These are phyloP conservation scores for Tineola bisselliella DNA, from an alignment of 2,888 invertebrate genomes.

Conservation along the genomic window DNA sequence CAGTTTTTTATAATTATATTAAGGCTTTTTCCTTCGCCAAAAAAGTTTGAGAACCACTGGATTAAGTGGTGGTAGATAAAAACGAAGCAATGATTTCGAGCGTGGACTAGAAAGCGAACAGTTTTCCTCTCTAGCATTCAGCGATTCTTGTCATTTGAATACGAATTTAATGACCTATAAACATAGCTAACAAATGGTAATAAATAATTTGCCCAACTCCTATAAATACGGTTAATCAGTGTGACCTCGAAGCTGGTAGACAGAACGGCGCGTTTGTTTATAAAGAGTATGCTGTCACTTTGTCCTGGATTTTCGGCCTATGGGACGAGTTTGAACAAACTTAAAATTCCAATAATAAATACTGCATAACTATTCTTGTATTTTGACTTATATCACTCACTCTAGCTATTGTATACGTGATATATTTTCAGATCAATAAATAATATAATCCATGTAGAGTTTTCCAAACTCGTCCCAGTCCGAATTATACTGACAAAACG, in stretches of 20 bases:
- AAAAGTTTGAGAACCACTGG: too few species aligned
- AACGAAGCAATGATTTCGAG: not conserved
- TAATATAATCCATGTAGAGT: too few species aligned
- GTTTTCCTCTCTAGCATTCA: not conserved
- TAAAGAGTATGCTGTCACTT: not conserved
- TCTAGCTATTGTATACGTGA: too few species aligned
- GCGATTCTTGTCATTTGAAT: constrained; percentile 3
- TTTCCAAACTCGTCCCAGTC: not conserved
- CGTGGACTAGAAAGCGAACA: not conserved
- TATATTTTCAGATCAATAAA: too few species aligned
- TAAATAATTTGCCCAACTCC: constrained; percentile 20
- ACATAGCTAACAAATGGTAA: constrained; percentile 18
- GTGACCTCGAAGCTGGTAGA: constrained; percentile 14
- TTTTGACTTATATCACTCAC: too few species aligned
- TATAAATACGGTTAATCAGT: constrained; percentile 17
- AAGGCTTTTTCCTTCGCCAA: too few species aligned
- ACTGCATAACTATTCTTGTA: too few species aligned
- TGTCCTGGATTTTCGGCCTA: not conserved
- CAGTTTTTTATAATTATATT: too few species aligned
- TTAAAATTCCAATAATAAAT: too few species aligned
- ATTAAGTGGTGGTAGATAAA: too few species aligned
- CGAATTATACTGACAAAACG: not conserved
- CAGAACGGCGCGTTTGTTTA: constrained; percentile 11
- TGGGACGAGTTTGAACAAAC: not conserved
- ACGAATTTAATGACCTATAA: not conserved